Percentiles rank a stretch among this genome's conserved stretches.
phyloP scores from a whole-genome alignment of 2,113 vertebrate species.

The Lampris megalopsis region DNA sequence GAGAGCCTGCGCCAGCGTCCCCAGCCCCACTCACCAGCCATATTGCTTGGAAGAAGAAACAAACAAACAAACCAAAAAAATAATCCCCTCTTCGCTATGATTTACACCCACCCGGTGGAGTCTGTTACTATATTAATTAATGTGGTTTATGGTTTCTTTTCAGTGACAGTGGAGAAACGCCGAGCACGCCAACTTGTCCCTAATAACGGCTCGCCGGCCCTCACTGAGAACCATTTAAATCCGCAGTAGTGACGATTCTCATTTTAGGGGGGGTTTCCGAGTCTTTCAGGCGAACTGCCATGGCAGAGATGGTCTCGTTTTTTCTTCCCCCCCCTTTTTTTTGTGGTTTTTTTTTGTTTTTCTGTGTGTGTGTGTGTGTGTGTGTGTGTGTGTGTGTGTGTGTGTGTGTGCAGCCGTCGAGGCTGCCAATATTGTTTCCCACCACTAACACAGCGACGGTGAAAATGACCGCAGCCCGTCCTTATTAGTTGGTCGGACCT shows the following conservation, averaged over 20 bases:
- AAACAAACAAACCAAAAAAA: conserved; percentile 33
- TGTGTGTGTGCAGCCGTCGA: conserved; percentile 46
- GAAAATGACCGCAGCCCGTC: conserved; percentile 35
- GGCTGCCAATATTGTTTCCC: conserved; percentile 43
- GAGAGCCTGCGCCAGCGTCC: conserved; percentile 92
- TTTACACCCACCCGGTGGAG: conserved; percentile 50
- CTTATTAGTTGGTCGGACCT: conserved; percentile 44
- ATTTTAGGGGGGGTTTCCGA: conserved; percentile 51
- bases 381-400: neutral
- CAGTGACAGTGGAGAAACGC: conserved; percentile 35
- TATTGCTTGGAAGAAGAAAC: conserved; percentile 78
- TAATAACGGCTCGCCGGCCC: conserved; percentile 69
- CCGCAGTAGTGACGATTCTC: conserved; percentile 74
- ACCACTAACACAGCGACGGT: conserved; percentile 31
- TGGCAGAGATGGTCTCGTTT: conserved; percentile 56
- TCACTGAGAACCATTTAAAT: conserved; percentile 80
- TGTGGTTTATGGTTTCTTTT: conserved; percentile 39
- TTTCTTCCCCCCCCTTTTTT: too few relatives aligned
- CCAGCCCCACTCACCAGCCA: conserved; percentile 93
- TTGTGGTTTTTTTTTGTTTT: too few relatives aligned
- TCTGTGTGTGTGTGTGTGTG: too few relatives aligned
- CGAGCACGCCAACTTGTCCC: conserved; percentile 49
- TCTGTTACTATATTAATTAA: conserved; percentile 41
- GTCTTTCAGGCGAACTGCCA: conserved; percentile 62
- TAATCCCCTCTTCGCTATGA: conserved; percentile 55